Conservation (phyloP, 2,797 vertebrate species). For the Tamandua tetradactyla region DNA sequence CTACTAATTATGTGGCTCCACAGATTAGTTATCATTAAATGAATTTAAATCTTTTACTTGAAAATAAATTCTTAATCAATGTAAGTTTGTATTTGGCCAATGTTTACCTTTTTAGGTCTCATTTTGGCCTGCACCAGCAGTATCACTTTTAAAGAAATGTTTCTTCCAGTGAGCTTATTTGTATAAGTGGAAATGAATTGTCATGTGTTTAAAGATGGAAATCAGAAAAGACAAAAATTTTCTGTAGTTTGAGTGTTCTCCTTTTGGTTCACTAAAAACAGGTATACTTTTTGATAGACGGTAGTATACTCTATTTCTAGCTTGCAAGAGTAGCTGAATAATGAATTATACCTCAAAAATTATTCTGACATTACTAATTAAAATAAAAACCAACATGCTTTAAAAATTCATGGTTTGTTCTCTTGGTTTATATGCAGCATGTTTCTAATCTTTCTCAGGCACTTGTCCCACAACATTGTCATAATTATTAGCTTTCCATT, state of each 20-base stretch:
- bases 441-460: neutral
- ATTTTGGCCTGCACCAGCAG: neutral
- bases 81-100: neutral
- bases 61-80: constrained; percentile 9
- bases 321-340: neutral
- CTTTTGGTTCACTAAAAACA: constrained; percentile 9
- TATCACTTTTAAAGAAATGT: neutral
- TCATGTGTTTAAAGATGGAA: constrained; percentile 28
- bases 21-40: neutral
- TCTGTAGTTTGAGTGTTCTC: neutral
- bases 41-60: neutral
- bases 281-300: neutral
- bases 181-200: constrained; percentile 1
- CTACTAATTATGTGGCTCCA: neutral
- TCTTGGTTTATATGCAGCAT: neutral
- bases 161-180: constrained; percentile 14
- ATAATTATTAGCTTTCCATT: constrained; percentile 4
- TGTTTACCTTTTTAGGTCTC: neutral
- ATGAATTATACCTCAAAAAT: constrained; percentile 47
- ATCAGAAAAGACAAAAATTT: constrained; percentile 3
- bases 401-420: neutral
- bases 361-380: constrained; percentile 40
- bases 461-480: neutral
- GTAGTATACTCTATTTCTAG: neutral
- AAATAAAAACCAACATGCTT: constrained; percentile 7